Percentiles rank a stretch among this genome's conserved stretches.
phyloP scores from a whole-genome alignment of 1,140 invertebrate genomes.

The Formica exsecta region DNA sequence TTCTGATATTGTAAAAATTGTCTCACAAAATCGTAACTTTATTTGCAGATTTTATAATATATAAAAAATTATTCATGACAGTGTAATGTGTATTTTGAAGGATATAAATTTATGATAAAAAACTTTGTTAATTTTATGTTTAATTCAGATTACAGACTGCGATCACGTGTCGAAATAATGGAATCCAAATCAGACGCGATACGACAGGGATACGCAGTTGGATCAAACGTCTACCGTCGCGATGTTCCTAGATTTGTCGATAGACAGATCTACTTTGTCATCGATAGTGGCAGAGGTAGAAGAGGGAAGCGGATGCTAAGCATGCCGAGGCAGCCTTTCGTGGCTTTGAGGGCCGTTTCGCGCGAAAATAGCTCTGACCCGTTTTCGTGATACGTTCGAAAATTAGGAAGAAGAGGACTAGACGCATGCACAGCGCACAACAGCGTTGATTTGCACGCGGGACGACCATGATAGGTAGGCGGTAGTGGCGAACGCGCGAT shows the following conservation, averaged over 20 bases:
- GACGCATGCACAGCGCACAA: neutral
- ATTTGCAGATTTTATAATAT: neutral
- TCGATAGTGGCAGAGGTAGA: neutral
- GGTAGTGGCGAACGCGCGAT: conserved; percentile 35
- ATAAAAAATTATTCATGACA: too few relatives aligned
- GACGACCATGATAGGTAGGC: conserved; percentile 74
- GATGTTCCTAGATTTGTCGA: conserved; percentile 12
- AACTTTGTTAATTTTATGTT: neutral
- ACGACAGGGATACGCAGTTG: neutral
- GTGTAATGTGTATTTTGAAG: too few relatives aligned
- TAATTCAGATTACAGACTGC: neutral
- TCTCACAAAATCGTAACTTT: neutral
- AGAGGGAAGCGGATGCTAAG: neutral
- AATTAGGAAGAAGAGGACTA: conserved; percentile 70
- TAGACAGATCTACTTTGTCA: neutral
- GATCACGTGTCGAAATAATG: neutral
- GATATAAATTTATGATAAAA: too few relatives aligned
- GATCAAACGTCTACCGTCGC: conserved; percentile 13
- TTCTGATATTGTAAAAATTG: neutral
- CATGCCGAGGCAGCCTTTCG: conserved; percentile 13
- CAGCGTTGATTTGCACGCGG: conserved; percentile 65
- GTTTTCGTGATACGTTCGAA: conserved; percentile 66
- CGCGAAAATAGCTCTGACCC: conserved; percentile 76
- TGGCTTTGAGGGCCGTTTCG: conserved; percentile 70
- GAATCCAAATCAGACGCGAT: neutral